These are phyloP conservation scores for Rhyacichthys aspro DNA, from an alignment of 2,797 vertebrate species.

Conservation along the genomic window DNA sequence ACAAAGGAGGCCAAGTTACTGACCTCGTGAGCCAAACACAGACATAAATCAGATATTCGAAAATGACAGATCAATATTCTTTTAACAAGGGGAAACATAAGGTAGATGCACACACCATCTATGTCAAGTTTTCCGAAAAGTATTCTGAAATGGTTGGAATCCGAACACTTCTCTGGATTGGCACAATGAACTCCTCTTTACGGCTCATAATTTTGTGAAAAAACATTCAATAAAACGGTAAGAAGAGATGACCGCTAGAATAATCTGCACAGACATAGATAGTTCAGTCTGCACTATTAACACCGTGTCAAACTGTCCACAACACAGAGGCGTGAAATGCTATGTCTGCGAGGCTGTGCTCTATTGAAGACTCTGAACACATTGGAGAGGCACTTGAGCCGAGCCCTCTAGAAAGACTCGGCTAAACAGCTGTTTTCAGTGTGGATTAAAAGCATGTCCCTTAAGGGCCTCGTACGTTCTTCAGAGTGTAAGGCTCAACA, in stretches of 20 bases:
- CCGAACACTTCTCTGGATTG: too few relatives aligned
- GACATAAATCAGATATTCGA: too few relatives aligned
- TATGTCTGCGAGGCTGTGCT: conserved; percentile 11
- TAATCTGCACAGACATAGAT: conserved; percentile 44
- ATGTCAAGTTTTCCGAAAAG: too few relatives aligned
- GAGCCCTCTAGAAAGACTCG: conserved; percentile 58
- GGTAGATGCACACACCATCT: too few relatives aligned
- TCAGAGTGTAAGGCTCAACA: conserved; percentile 49
- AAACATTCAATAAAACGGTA: conserved; percentile 34
- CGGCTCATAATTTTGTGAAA: conserved; percentile 12
- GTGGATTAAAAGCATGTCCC: conserved; percentile 61
- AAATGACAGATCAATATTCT: too few relatives aligned
- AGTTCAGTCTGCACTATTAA: conserved; percentile 30
- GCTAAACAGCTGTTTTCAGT: conserved; percentile 69
- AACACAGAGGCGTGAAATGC: conserved; percentile 45
- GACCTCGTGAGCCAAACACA: too few relatives aligned
- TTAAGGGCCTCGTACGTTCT: conserved; percentile 60
- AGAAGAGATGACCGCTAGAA: conserved; percentile 34
- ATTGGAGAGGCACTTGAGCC: conserved; percentile 45
- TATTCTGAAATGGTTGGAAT: too few relatives aligned
- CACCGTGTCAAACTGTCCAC: neutral
- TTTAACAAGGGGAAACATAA: too few relatives aligned
- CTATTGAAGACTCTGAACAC: conserved; percentile 34
- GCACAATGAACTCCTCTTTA: too few relatives aligned
- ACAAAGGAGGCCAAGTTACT: too few relatives aligned